Conservation (phyloP, 2,888 invertebrate genomes). For the Lepas anatifera region DNA sequence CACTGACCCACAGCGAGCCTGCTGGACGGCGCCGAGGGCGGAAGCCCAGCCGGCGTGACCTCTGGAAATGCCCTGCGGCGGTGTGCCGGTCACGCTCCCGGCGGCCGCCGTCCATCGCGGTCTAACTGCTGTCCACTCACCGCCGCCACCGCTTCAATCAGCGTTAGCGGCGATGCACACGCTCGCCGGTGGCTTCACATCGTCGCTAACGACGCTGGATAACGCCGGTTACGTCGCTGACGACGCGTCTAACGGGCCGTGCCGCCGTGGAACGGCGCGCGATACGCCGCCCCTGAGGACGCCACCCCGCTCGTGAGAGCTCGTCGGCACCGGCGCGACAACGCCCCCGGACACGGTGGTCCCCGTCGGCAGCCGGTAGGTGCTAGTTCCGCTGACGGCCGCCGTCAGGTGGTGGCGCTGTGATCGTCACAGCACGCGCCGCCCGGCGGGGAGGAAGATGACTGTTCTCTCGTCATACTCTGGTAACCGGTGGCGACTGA, state of each 20-base stretch:
- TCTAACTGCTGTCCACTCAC: background rate
- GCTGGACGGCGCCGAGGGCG: too few relatives aligned
- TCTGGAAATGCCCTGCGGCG: background rate
- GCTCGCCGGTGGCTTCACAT: background rate
- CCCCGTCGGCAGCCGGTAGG: too few relatives aligned
- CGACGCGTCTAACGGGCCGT: background rate
- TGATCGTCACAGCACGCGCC: too few relatives aligned
- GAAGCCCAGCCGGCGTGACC: background rate
- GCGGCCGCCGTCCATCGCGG: background rate
- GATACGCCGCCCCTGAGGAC: background rate
- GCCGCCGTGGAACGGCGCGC: background rate
- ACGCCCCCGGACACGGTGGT: too few relatives aligned
- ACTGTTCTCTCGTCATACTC: too few relatives aligned
- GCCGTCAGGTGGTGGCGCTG: too few relatives aligned
- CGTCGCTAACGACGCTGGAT: conserved; percentile 1
- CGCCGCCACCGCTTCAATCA: background rate
- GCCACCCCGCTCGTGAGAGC: background rate
- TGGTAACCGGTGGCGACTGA: too few relatives aligned
- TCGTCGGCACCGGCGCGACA: too few relatives aligned
- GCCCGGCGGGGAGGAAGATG: too few relatives aligned
- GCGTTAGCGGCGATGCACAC: background rate
- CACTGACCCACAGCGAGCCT: too few relatives aligned
- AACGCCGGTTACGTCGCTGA: background rate
- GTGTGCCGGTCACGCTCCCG: background rate
- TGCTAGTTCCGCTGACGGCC: too few relatives aligned